Evolutionary conservation across 2,797 vertebrate species (phyloP).

Genomic region (Pelobates cultripes): DNA sequence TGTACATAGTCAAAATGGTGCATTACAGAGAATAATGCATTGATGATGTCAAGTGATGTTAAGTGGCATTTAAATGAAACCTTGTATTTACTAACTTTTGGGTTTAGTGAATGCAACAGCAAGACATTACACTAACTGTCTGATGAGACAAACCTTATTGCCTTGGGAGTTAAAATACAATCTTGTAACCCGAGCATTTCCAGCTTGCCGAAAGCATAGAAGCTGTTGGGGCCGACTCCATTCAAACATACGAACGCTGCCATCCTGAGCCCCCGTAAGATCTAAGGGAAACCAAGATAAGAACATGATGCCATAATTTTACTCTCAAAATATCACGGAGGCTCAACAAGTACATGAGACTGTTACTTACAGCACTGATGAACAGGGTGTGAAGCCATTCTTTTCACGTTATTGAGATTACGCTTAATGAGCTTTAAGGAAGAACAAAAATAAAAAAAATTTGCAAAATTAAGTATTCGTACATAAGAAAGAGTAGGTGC

Average conservation of each 20-base stretch:
- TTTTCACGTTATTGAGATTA: conserved; percentile 96
- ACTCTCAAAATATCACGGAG: not conserved
- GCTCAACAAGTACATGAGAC: not conserved
- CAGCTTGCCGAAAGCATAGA: conserved; percentile 95
- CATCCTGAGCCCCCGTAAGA: conserved; percentile 96
- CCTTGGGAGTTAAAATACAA: conserved; percentile 98
- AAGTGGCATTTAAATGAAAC: too few species aligned
- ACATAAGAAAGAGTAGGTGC: too few species aligned
- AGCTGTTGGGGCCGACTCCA: conserved; percentile 97
- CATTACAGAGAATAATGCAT: too few species aligned
- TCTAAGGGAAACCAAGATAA: conserved; percentile 69
- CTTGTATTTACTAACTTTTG: too few species aligned
- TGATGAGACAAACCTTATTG: conserved; percentile 82
- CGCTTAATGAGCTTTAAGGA: conserved; percentile 90
- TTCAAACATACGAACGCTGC: conserved; percentile 97
- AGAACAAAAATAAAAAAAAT: not conserved
- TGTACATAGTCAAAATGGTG: too few species aligned
- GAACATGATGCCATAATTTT: not conserved
- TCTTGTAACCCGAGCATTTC: conserved; percentile 93
- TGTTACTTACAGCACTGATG: conserved; percentile 95
- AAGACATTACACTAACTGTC: too few species aligned
- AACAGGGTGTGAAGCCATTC: conserved; percentile 96
- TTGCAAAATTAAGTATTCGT: too few species aligned
- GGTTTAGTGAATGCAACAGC: too few species aligned
- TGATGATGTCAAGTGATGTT: too few species aligned